These are phyloP conservation scores for Montipora capitata DNA, from an alignment of 92 coral and sea anemone genomes.

Conservation along the genomic window DNA sequence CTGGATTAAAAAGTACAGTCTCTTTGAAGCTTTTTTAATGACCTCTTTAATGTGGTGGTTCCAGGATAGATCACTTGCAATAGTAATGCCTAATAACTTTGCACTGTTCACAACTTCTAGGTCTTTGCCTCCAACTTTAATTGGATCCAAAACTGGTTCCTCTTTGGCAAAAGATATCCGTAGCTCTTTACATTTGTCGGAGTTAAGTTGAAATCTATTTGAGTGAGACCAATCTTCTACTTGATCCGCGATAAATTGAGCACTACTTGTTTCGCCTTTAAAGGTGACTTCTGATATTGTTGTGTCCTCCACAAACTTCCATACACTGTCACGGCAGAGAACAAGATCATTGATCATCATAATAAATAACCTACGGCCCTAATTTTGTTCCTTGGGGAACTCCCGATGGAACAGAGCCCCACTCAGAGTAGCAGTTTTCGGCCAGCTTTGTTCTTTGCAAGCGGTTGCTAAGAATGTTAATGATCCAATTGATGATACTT, in stretches of 20 bases:
- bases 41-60: neutral
- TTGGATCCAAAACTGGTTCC: neutral
- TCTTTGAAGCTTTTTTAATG: neutral
- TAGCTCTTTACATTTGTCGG: conserved; percentile 5
- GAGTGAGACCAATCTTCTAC: conserved; percentile 3
- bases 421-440: conserved; percentile 7
- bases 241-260: neutral
- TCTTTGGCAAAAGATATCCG: neutral
- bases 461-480: conserved; percentile 10
- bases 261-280: conserved; percentile 15
- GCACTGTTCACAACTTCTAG: neutral
- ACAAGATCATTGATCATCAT: too few relatives aligned
- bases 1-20: neutral
- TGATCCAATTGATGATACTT: too few relatives aligned
- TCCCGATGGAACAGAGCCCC: neutral
- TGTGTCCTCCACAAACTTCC: too few relatives aligned
- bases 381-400: too few relatives aligned
- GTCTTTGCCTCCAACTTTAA: neutral
- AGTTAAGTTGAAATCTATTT: neutral
- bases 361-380: too few relatives aligned
- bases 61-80: neutral
- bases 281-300: neutral
- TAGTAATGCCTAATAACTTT: neutral
- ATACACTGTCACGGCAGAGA: too few relatives aligned
- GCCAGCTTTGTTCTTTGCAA: conserved; percentile 21